Evolutionary conservation across 2,888 invertebrate genomes (phyloP).

Genomic region (Cancer borealis): DNA sequence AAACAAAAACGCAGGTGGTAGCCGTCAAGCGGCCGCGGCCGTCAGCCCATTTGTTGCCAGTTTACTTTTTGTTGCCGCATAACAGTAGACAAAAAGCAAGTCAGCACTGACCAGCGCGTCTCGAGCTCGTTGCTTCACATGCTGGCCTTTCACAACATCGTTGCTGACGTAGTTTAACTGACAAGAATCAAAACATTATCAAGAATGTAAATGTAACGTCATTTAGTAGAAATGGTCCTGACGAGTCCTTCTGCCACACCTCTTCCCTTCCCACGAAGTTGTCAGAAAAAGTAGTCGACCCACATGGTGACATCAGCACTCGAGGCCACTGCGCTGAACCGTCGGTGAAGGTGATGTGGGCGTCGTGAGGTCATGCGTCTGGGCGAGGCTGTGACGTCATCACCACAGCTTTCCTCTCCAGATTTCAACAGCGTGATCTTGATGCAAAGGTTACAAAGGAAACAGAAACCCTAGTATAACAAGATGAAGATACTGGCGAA

Average conservation of each 20-base stretch:
- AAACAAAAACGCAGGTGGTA: neutral
- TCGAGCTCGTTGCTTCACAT: neutral
- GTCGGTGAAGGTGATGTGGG: conserved; percentile 44
- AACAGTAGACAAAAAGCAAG: neutral
- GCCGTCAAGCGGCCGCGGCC: neutral
- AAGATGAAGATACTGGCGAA: neutral
- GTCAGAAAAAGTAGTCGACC: conserved; percentile 38
- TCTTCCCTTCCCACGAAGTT: conserved; percentile 28
- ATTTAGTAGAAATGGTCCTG: neutral
- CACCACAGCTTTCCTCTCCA: conserved; percentile 28
- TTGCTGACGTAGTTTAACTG: neutral
- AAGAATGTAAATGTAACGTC: neutral
- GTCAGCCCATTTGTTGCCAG: neutral
- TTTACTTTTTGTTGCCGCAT: neutral
- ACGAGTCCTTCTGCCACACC: conserved; percentile 25
- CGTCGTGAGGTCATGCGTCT: conserved; percentile 44
- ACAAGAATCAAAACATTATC: neutral
- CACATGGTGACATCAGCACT: conserved; percentile 42
- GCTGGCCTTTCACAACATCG: neutral
- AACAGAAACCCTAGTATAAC: neutral
- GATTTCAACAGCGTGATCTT: conserved; percentile 22
- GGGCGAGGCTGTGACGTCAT: conserved; percentile 45
- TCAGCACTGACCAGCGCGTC: neutral
- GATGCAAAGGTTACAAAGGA: conserved; percentile 40
- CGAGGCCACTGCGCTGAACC: conserved; percentile 28